A percentile compares a stretch with the other conserved stretches of the same genome.
phyloP scores from a whole-genome alignment of 2,113 vertebrate species.

The Apistogramma diplotaenia region DNA sequence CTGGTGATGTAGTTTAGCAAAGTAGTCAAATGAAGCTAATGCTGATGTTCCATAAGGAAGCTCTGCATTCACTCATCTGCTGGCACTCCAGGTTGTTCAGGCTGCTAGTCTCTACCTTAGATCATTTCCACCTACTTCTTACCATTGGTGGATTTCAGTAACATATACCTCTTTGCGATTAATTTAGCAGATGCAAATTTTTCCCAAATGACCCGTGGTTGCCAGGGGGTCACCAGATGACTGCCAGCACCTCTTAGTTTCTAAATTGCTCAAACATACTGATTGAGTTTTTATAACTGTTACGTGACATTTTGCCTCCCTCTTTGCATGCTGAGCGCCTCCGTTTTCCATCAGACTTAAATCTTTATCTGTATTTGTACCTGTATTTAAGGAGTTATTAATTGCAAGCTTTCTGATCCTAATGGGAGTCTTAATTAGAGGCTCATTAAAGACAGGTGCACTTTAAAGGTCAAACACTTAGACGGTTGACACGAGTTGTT shows the following conservation, averaged over 20 bases:
- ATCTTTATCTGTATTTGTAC: neutral
- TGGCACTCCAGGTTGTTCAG: too few species aligned
- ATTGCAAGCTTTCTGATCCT: conserved; percentile 32
- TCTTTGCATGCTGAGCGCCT: neutral
- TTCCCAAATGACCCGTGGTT: neutral
- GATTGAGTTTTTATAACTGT: neutral
- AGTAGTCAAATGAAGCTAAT: too few species aligned
- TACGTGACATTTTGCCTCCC: conserved; percentile 24
- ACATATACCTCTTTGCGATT: neutral
- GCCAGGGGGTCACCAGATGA: too few species aligned
- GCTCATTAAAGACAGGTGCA: conserved; percentile 41
- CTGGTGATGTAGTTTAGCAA: too few species aligned
- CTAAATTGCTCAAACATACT: neutral
- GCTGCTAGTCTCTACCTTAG: too few species aligned
- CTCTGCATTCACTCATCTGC: too few species aligned
- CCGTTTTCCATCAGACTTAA: neutral
- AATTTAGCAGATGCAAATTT: neutral
- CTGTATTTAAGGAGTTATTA: conserved; percentile 31
- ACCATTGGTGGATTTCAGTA: neutral
- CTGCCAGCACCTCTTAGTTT: neutral
- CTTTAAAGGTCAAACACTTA: conserved; percentile 43
- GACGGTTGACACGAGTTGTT: conserved; percentile 8
- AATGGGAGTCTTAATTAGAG: conserved; percentile 39
- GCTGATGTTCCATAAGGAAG: too few species aligned
- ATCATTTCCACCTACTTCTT: too few species aligned